Percentiles rank a stretch among this genome's conserved stretches.
Conservation (phyloP, 1,140 invertebrate species). For the Solen grandis region DNA sequence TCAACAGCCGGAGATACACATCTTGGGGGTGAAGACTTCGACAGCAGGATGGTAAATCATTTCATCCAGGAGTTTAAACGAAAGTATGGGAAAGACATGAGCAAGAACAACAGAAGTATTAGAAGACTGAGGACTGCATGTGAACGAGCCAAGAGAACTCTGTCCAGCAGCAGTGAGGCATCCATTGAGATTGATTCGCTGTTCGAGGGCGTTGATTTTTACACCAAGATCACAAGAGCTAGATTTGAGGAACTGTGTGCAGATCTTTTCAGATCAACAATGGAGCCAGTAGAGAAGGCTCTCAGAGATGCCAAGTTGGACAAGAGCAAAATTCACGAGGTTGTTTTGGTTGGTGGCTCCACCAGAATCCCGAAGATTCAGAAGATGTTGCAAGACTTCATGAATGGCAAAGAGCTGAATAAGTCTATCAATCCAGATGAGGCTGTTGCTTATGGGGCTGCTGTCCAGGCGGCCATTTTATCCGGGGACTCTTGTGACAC, state of each 20-base stretch:
- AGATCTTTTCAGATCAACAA: constrained; percentile 92
- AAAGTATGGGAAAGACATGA: constrained; percentile 97
- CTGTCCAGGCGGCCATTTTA: constrained; percentile 82
- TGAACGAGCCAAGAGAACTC: constrained; percentile 96
- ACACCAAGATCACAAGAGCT: constrained; percentile 96
- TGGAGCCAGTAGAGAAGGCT: constrained; percentile 97
- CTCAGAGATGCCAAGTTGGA: constrained; percentile 96
- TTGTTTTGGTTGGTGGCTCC: constrained; percentile 98
- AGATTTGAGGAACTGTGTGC: constrained; percentile 87
- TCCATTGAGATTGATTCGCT: constrained; percentile 89
- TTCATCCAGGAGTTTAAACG: constrained; percentile 84
- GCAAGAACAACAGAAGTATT: constrained; percentile 94
- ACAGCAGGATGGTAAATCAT: constrained; percentile 89
- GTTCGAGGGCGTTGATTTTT: constrained; percentile 97
- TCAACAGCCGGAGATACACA: constrained; percentile 85
- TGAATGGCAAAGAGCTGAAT: constrained; percentile 96
- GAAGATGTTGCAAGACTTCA: constrained; percentile 94
- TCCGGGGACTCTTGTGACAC: constrained; percentile 69
- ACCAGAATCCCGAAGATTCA: constrained; percentile 99
- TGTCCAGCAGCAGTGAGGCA: constrained; percentile 96
- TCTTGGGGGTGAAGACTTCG: constrained; percentile 87
- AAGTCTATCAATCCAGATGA: constrained; percentile 93
- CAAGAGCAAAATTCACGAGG: constrained; percentile 96
- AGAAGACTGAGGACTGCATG: constrained; percentile 95
- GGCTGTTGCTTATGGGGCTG: constrained; percentile 89